Conservation (phyloP, 2,888 invertebrate genomes). For the Tetragnatha montana region DNA sequence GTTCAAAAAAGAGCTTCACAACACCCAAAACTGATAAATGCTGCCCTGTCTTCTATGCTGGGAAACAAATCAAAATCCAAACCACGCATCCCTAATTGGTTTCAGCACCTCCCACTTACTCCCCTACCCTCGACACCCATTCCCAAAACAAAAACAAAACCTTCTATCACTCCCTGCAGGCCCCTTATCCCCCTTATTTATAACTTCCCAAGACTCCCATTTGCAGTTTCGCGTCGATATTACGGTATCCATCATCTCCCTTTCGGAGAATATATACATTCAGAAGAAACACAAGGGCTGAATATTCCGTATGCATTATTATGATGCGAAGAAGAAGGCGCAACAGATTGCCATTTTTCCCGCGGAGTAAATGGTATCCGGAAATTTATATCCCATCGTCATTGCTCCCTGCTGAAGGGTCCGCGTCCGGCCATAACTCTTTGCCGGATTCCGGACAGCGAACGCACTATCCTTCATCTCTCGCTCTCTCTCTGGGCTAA, state of each 20-base stretch:
- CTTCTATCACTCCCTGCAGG: background rate
- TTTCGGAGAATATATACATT: background rate
- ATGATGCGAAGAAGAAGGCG: background rate
- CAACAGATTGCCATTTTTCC: conserved; percentile 18
- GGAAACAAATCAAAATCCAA: too few species aligned
- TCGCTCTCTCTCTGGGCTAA: background rate
- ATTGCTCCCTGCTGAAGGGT: conserved; percentile 29
- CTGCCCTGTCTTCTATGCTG: too few species aligned
- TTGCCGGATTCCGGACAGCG: conserved; percentile 1
- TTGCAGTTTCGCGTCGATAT: background rate
- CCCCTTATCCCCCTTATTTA: background rate
- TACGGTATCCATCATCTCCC: background rate
- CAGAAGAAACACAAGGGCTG: background rate
- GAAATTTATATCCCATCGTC: conserved; percentile 43
- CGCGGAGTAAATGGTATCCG: conserved; percentile 30
- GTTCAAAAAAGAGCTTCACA: too few species aligned
- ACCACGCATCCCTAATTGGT: too few species aligned
- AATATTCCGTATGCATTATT: background rate
- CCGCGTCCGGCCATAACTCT: conserved; percentile 37
- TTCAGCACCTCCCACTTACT: background rate
- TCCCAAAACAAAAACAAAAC: background rate
- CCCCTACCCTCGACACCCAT: background rate
- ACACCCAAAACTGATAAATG: too few species aligned
- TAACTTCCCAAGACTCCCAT: background rate
- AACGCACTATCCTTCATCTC: conserved; percentile 16